phyloP scores from a whole-genome alignment of 2,888 invertebrate genomes.

The Phengaris arion region DNA sequence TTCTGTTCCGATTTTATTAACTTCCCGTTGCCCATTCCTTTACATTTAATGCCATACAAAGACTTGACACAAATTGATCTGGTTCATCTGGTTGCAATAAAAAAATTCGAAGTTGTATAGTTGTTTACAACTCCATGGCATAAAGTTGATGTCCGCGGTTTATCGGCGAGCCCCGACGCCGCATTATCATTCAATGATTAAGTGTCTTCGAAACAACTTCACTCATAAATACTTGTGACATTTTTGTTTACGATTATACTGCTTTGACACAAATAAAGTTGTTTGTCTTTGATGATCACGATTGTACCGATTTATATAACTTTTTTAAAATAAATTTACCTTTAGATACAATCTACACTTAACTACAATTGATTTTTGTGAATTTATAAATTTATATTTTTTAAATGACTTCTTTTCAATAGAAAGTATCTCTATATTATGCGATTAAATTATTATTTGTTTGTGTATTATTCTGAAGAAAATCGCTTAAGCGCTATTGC shows the following conservation, averaged over 20 bases:
- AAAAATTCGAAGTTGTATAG: neutral
- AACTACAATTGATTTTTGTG: no score
- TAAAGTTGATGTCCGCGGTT: slow-evolving; percentile 23
- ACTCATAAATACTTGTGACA: slow-evolving; percentile 27
- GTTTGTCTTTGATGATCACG: slow-evolving; percentile 7
- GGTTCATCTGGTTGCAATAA: slow-evolving; percentile 5
- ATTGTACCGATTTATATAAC: slow-evolving; percentile 21
- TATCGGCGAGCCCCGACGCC: slow-evolving; percentile 34
- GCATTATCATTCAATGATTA: slow-evolving; percentile 38
- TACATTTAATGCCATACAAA: neutral
- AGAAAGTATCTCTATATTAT: no score
- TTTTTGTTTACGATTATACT: slow-evolving; percentile 24
- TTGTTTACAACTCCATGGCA: neutral
- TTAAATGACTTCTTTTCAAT: no score
- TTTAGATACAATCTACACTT: no score
- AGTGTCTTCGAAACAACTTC: slow-evolving; percentile 34
- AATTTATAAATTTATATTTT: no score
- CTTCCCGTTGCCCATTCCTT: no score
- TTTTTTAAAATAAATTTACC: neutral
- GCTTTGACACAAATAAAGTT: slow-evolving; percentile 11
- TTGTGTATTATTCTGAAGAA: no score
- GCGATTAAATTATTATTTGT: no score
- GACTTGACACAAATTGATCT: neutral
- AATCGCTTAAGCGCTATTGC: no score
- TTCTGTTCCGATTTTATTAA: no score